Base-by-base conservation (phyloP, 1,140 invertebrate species). In the Anoplolepis gracilipes region DNA sequence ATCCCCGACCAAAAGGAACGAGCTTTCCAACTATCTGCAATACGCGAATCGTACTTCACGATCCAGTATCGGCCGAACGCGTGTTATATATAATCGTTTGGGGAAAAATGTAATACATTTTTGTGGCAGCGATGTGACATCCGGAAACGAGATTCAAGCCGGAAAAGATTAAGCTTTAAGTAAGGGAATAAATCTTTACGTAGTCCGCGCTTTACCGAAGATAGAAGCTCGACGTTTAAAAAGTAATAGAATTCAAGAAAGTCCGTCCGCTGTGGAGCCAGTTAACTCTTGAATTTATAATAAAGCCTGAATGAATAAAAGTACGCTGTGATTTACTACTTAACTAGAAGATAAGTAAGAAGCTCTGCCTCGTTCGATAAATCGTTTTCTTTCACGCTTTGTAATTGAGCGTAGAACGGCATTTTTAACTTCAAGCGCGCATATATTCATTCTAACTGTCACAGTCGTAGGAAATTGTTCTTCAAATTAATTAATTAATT, bases 121-220 rank as follows among this genome's bases (percentile, higher is more conserved):
- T 33, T 33, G 30, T 36, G 70, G 30, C 30, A 73, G 53, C 28
- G 49, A 72, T 33, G 28, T 42, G 67, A 69, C 77, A 69, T 55
- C 65, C 46, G 46, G 62, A 55, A 79, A 69, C 42, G 46, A 69
- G 42, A 69, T 67, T 69, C 77, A 55, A 46, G 42, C 30, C 42
- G 30, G 19, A 81, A 81, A 49, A 72, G 67, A 82, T 82, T 82
- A 82, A 82, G 64, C 46, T 69, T 69, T 69, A 82, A 82, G 85
- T 81, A 36, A 42, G 75, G 55, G 85, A 78, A 84, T 85, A 88
- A 88, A 88, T 87, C 86, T 87, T 82, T 42, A 46, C 53, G 67
- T 59, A 73, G 67, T 73, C 72, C 65, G 81, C 70, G 81, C 64
- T 76, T 88, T 85, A 70, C 76, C 65, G 84, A 88, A 87, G 57